A percentile compares a stretch with the other conserved stretches of the same genome.
phyloP scores from a whole-genome alignment of 2,888 invertebrate genomes.

The Trachelus tabidus region DNA sequence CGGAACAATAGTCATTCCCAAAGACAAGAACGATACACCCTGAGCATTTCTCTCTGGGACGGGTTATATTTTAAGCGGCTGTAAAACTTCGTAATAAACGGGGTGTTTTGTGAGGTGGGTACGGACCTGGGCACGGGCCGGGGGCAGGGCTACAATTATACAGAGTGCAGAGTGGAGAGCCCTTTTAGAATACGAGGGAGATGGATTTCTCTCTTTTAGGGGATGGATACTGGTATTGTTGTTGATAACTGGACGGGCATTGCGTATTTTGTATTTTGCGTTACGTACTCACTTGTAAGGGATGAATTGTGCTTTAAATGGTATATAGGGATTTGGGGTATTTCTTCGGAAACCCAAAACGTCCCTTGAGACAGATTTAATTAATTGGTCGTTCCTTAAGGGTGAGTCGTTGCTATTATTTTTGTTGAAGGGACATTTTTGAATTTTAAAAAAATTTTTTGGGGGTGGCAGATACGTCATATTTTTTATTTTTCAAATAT shows the following conservation, averaged over 20 bases:
- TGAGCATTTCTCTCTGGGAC: slow-evolving; percentile 18
- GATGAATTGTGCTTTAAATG: neutral
- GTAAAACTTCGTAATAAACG: slow-evolving; percentile 50
- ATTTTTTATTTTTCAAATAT: no score
- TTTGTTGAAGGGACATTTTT: no score
- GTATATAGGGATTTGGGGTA: neutral
- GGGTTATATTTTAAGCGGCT: slow-evolving; percentile 52
- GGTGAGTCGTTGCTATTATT: no score
- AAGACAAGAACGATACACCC: slow-evolving; percentile 13
- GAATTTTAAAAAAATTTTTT: no score
- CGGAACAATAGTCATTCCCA: slow-evolving; percentile 19
- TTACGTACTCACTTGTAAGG: neutral
- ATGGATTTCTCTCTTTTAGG: slow-evolving; percentile 46
- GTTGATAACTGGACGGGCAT: neutral
- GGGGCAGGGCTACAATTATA: slow-evolving; percentile 55
- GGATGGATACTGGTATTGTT: neutral
- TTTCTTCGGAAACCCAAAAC: neutral
- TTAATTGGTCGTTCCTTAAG: neutral
- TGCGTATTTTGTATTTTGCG: neutral
- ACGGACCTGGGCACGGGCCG: slow-evolving; percentile 44
- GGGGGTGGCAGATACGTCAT: no score
- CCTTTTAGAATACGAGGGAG: slow-evolving; percentile 32
- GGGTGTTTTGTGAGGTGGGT: slow-evolving; percentile 41
- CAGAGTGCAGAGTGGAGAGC: slow-evolving; percentile 47
- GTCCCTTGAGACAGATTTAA: neutral